Conservation (phyloP, 2,888 invertebrate species). For the Pollenia labialis region DNA sequence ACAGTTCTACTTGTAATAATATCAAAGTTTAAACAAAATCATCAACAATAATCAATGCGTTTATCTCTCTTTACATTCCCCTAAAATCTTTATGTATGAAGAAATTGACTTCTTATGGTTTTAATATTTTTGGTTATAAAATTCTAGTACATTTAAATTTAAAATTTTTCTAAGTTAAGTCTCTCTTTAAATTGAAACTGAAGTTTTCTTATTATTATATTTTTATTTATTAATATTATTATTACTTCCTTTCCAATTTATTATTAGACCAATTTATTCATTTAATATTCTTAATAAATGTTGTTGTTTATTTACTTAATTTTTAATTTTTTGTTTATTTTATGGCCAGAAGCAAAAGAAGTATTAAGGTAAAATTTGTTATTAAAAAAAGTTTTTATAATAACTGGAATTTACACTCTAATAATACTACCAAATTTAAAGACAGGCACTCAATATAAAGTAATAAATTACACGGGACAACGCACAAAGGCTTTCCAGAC, state of each 20-base stretch:
- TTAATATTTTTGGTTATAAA: background rate
- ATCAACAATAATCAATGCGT: no score
- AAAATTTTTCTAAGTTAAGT: background rate
- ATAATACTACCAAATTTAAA: no score
- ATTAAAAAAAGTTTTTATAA: no score
- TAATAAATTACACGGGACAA: no score
- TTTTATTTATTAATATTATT: background rate
- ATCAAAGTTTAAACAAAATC: no score
- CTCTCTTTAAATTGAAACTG: background rate
- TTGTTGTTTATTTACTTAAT: constrained; percentile 8
- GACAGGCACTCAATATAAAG: no score
- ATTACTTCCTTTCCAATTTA: background rate
- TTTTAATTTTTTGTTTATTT: background rate
- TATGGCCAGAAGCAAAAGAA: background rate
- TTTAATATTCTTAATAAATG: background rate
- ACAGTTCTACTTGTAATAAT: no score
- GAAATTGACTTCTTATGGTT: background rate
- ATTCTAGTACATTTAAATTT: background rate
- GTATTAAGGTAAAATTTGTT: background rate
- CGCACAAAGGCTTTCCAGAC: no score
- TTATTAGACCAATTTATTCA: background rate
- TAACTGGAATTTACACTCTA: no score
- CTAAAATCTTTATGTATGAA: no score
- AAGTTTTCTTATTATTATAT: constrained; percentile 4
- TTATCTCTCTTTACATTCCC: no score